Base-by-base conservation (phyloP, 2,888 invertebrate species). In the Cryptocheilus praepositus region DNA sequence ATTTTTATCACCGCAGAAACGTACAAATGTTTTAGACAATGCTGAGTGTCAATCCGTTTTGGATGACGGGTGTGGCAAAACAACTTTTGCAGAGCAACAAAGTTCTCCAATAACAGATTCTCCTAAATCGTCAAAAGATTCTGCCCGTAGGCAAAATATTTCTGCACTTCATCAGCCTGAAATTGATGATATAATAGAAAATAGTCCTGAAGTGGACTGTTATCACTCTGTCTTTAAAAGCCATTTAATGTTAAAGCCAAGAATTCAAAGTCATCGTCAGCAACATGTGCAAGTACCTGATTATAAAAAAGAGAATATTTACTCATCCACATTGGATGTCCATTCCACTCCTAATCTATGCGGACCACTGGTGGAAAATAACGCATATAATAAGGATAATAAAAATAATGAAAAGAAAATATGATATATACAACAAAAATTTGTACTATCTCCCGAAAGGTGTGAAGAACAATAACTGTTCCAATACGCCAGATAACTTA, bases 1-100 rank as follows among this genome's bases (percentile, higher is more conserved):
- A 25, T 64, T 85, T 22, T 56, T 77, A 57, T 74, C 73, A 57
- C 36, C 66, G 0, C 58, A 74, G n/a, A 52, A 72, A 54, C 75
- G 76, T 25, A 28, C 4, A 44, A 45, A 46, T 15, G 25, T 16
- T 45, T 36, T 45, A 28, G 52, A 3, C 51, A 59, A 13, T n/a
- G 15, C 18, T 36, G 3, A 13, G 16, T n/a, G n/a, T n/a, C n/a
- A n/a, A n/a, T n/a, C n/a, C n/a, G n/a, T n/a, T n/a, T n/a, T n/a
- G n/a, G n/a, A n/a, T n/a, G n/a, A n/a, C n/a, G n/a, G n/a, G n/a
- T n/a, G n/a, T n/a, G n/a, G n/a, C n/a, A n/a, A 61, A 44, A 16
- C 3, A 45, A n/a, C 13, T 19, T 36, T 52, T 28, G 21, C 57
- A 25, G 3, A 25, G 25, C 5, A 25, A 3, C 25, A 2, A 25